Base-by-base conservation (phyloP, 2,113 vertebrate species). In the Neopipo cinnamomea region DNA sequence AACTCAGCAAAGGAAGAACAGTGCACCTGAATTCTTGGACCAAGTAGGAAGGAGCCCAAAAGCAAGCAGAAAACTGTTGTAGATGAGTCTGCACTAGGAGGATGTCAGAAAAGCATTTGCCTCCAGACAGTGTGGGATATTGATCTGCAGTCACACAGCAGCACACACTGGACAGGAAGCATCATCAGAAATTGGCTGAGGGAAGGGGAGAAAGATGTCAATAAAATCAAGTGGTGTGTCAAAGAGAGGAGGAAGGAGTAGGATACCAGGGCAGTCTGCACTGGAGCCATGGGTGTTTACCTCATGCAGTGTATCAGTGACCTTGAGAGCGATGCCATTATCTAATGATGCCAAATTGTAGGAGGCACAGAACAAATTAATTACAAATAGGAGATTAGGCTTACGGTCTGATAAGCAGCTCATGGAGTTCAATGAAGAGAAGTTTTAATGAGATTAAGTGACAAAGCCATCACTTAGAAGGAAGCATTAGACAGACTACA, bases 381-480 rank as follows among this genome's bases (percentile, higher is more conserved):
- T 97, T 97, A 96, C 94, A 95, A 96, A 96, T 56, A 86, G 58
- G 62, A 96, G 95, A 93, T 95, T 81, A 96, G 56, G 91, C 88
- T 96, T 96, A 91, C 14, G 76, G 93, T 92, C 93, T 94, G 95
- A 96, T 97, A 97, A 97, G 94, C 95, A 94, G 95, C 95, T 96
- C 91, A 70, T 1, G 0, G 90, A 72, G 68, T 95, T 96, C 89
- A 91, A 31, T 65, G 88, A 86, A 92, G 95, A 96, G 94, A 96
- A 93, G 81, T 96, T 96, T 93, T 96, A 96, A 97, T 91, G 92
- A 93, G 95, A 97, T 96, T 97, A 96, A 93, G 91, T 74, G 83
- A 91, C 83, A 96, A 95, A 96, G 88, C 88, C 49, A 91, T 87
- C 93, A 81, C 82, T 92, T 96, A 83, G 88, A 93, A 93, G 91